These are phyloP conservation scores for Dendrolimus kikuchii DNA, from an alignment of 1,140 invertebrate genomes.

Conservation along the genomic window DNA sequence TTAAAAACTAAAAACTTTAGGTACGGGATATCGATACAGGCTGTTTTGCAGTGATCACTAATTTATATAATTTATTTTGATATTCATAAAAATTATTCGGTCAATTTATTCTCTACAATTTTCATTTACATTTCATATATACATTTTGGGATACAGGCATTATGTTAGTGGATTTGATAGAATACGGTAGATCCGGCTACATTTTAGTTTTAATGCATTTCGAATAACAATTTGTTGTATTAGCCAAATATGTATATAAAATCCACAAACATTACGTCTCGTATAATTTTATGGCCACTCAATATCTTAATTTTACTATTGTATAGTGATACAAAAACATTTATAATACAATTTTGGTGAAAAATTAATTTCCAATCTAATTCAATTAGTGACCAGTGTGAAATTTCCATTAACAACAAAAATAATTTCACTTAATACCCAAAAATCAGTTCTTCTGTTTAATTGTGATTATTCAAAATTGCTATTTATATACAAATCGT, in stretches of 20 bases:
- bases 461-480: constrained; percentile 38
- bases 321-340: constrained; percentile 46
- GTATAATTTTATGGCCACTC: constrained; percentile 59
- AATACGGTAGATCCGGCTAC: neutral
- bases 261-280: constrained; percentile 34
- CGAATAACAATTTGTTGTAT: constrained; percentile 5
- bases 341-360: constrained; percentile 32
- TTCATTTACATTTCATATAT: constrained; percentile 63
- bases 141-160: constrained; percentile 39
- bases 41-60: constrained; percentile 56
- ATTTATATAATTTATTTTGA: constrained; percentile 53
- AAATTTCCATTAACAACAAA: constrained; percentile 20
- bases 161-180: constrained; percentile 23
- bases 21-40: constrained; percentile 63
- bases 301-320: constrained; percentile 59
- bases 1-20: constrained; percentile 69
- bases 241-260: constrained; percentile 10
- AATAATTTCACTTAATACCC: constrained; percentile 28
- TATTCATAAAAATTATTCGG: constrained; percentile 29
- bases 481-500: constrained; percentile 59
- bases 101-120: constrained; percentile 47
- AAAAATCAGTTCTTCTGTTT: constrained; percentile 37
- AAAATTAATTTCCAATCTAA: constrained; percentile 29
- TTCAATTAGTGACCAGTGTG: constrained; percentile 37
- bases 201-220: neutral